Percentiles rank a stretch among this genome's conserved stretches.
phyloP scores from a whole-genome alignment of 1,140 invertebrate genomes.

The Pollicipes pollicipes region DNA sequence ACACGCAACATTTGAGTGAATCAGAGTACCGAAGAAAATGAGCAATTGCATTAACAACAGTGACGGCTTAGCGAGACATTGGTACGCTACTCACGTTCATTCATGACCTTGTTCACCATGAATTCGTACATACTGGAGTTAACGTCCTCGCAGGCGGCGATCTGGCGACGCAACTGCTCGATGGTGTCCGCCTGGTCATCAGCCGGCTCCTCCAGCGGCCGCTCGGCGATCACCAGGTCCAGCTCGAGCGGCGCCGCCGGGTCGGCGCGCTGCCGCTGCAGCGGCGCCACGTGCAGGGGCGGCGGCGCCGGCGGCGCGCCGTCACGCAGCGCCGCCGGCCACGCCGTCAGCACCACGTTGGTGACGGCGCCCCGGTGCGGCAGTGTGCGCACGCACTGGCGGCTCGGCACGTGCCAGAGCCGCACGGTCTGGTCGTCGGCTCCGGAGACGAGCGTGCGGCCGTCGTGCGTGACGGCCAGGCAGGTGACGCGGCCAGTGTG shows the following conservation, averaged over 20 bases:
- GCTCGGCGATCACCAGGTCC: background rate
- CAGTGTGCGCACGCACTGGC: slow-evolving; percentile 47
- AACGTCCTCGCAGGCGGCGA: background rate
- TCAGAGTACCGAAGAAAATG: no score
- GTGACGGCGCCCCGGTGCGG: slow-evolving; percentile 50
- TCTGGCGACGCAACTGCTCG: background rate
- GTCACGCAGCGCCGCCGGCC: background rate
- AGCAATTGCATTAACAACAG: no score
- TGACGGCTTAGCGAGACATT: no score
- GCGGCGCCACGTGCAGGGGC: background rate
- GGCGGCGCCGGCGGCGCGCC: background rate
- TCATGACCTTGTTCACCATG: background rate
- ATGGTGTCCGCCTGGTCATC: background rate
- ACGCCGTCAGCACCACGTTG: background rate
- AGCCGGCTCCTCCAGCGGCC: background rate
- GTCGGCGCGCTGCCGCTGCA: background rate
- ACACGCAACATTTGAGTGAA: no score
- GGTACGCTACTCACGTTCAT: no score
- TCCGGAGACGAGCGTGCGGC: slow-evolving; percentile 47
- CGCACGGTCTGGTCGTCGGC: slow-evolving; percentile 50
- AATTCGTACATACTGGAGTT: background rate
- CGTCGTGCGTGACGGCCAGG: slow-evolving; percentile 49
- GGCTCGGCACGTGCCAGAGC: slow-evolving; percentile 58
- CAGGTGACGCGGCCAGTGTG: slow-evolving; percentile 47
- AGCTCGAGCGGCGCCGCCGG: background rate